Percentiles rank a stretch among this genome's conserved stretches.
phyloP scores from a whole-genome alignment of 2,888 invertebrate genomes.

The Strigamia crassipes region DNA sequence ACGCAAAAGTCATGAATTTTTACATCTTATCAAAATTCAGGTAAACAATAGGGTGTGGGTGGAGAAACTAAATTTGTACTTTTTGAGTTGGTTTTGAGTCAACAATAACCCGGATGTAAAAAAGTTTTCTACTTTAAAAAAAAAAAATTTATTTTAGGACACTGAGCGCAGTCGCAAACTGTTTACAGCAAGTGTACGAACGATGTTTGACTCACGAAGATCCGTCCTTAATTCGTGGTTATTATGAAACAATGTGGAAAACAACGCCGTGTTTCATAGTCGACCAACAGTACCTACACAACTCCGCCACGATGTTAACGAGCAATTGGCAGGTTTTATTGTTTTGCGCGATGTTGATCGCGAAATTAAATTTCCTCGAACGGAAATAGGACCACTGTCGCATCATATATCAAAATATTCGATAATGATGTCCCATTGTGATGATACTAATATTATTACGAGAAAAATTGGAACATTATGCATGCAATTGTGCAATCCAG shows the following conservation, averaged over 20 bases:
- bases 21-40: background rate
- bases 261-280: background rate
- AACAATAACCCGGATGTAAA: no score
- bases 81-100: background rate
- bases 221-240: constrained; percentile 17
- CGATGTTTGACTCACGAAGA: constrained; percentile 37
- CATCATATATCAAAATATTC: background rate
- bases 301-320: background rate
- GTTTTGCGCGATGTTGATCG: background rate
- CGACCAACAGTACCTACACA: background rate
- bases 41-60: background rate
- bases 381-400: background rate
- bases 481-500: background rate
- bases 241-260: constrained; percentile 34
- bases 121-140: no score
- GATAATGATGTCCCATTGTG: background rate
- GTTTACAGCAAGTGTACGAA: constrained; percentile 37
- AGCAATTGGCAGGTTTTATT: background rate
- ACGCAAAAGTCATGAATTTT: background rate
- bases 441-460: background rate
- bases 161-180: constrained; percentile 4
- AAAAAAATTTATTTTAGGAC: background rate
- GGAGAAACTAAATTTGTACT: no score
- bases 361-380: background rate
- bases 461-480: background rate